Base-by-base conservation (phyloP, 1,140 invertebrate genomes). In the Anastatus disparis region DNA sequence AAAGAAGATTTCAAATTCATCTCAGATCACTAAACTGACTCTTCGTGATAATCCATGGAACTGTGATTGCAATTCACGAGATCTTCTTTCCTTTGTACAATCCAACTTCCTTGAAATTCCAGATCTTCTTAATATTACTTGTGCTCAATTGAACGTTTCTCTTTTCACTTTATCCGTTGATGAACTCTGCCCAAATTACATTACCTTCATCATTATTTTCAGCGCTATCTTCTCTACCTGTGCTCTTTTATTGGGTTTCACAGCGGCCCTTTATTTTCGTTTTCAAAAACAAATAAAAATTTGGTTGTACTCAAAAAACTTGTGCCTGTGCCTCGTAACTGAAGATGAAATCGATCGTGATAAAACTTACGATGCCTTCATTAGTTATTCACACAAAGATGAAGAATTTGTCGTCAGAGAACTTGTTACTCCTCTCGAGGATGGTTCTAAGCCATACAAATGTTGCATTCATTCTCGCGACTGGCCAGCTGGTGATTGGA, bases 311-410 rank as follows among this genome's bases (percentile, higher is more conserved):
- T 88, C 90, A 1, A 88, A 91, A 73, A 86, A 89, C 46, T 75
- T 89, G 40, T 91, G 89, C 67, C 79, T 93, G 27, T 90, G 90
- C 84, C 87, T 89, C 17, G 88, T 93, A 13, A 90, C 89, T 3
- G 90, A 93, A 76, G 88, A 91, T 42, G 92, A 94, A 71, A 74
- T 93, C 2, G 93, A 94, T 76, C 90, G 91, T 71, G 90, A 94
- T 53, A 95, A 94, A 78, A 79, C 87, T 10, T 96, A 92, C 81
- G 95, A 97, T 77, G 94, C 93, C 0, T 97, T 97, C 81, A 88
- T 97, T 46, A 95, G 94, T 69, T 96, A 93, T 78, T 93, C 94
- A 0, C 91, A 94, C 76, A 89, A 90, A 76, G 95, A 97, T 80
- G 90, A 92, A 65, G 87, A 89, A 3, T 94, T 93, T 79, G 90